Base-by-base conservation (phyloP, 2,888 invertebrate genomes). In the Zelleria hepariella region DNA sequence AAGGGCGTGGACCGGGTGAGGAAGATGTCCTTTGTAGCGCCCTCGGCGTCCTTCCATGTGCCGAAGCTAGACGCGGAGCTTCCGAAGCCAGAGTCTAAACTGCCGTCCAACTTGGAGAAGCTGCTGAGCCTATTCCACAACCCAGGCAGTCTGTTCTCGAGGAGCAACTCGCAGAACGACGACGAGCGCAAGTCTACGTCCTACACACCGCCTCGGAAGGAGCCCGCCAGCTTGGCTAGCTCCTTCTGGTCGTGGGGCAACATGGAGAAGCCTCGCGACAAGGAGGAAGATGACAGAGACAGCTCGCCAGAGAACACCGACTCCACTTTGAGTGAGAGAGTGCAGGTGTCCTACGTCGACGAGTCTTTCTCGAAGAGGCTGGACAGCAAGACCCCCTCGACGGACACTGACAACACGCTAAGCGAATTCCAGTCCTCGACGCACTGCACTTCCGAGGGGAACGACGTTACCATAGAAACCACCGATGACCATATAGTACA, bases 111-210 rank as follows among this genome's bases (percentile, higher is more conserved):
- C 69, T 80, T 93, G 58, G 93, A 93, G 63, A 93, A 92, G 69
- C 74, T 94, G 2, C 70, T 93, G 0, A 92, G 92, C 25, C 68
- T 93, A 2, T 93, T 94, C 71, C 92, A 92, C 64, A 91, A 92
- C 71, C 92, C 93, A 0, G 86, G 88, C 57, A 90, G 89, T 65
- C 75, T 93, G 58, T 93, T 93, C 68, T 90, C 91, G 8, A 89
- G 91, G 61, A 72, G 65, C 48, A 67, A 62, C 8, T 62, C 77
- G 5, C 73, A 75, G 0, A 74, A 69, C 18, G 85, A 89, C 5
- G 86, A 89, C 5, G 87, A 87, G n/a, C 85, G 73, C 55, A 87
- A 84, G 62, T 78, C 78, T 0, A 70, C 77, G 1, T 83, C 83
- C 0, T 82, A 72, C 60, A 86, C 87, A 3, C 87, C 88, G 2